Conservation (phyloP, 2,797 vertebrate species). For the Typhlichthys eigenmanni region DNA sequence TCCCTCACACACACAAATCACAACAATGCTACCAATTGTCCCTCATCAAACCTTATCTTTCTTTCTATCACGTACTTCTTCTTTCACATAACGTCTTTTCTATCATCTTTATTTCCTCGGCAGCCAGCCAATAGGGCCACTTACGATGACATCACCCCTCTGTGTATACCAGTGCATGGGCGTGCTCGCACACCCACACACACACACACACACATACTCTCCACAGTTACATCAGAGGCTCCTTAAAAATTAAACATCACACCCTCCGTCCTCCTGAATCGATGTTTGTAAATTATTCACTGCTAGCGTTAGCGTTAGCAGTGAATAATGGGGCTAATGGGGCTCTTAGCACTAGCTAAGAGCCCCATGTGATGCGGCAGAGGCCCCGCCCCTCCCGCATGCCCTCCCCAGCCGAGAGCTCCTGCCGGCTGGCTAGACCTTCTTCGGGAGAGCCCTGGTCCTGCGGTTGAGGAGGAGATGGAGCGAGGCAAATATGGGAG, state of each 20-base stretch:
- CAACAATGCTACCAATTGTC: not conserved
- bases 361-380: constrained; percentile 63
- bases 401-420: constrained; percentile 54
- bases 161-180: constrained; percentile 35
- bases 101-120: constrained; percentile 35
- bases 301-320: constrained; percentile 49
- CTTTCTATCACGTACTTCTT: constrained; percentile 24
- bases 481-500: constrained; percentile 7
- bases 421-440: constrained; percentile 64
- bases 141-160: constrained; percentile 56
- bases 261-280: constrained; percentile 47
- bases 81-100: constrained; percentile 20
- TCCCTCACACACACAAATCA: constrained; percentile 8
- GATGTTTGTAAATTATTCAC: constrained; percentile 74
- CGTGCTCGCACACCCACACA: not conserved
- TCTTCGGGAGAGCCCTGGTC: constrained; percentile 50
- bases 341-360: constrained; percentile 48
- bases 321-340: too few relatives aligned
- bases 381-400: constrained; percentile 56
- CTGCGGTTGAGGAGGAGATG: constrained; percentile 49
- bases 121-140: constrained; percentile 28
- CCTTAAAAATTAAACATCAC: constrained; percentile 71
- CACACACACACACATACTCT: constrained; percentile 38
- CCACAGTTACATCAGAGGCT: constrained; percentile 69
- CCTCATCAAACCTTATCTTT: not conserved